Conservation (phyloP, 2,113 vertebrate genomes). For the Guaruba guarouba region DNA sequence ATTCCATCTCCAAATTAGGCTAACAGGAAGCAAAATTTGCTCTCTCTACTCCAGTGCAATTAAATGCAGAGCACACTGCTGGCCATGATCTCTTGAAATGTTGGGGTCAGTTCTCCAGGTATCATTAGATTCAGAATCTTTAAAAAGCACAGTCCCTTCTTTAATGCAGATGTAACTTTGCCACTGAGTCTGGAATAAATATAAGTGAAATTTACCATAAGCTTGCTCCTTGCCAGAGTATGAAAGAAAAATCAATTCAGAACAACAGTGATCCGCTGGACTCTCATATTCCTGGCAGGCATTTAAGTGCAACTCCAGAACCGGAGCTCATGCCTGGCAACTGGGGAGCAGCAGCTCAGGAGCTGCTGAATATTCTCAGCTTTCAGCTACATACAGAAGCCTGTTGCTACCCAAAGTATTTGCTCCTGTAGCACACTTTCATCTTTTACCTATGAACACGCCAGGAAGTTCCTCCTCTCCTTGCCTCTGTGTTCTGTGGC, state of each 20-base stretch:
- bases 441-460: not conserved
- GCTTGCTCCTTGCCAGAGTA: not conserved
- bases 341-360: not conserved
- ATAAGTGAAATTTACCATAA: not conserved
- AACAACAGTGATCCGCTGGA: not conserved
- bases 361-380: not conserved
- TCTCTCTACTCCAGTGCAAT: not conserved
- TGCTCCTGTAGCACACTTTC: not conserved
- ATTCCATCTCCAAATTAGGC: not conserved
- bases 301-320: not conserved
- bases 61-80: not conserved
- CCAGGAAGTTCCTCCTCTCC: not conserved
- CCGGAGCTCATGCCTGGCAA: not conserved
- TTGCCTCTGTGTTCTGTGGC: not conserved
- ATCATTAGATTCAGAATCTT: not conserved
- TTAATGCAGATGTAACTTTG: not conserved
- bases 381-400: not conserved
- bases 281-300: not conserved
- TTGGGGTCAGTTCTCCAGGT: not conserved
- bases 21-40: not conserved
- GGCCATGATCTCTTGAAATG: not conserved
- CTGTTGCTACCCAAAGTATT: not conserved
- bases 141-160: not conserved
- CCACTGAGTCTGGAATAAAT: not conserved
- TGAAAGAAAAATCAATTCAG: not conserved